A percentile compares a stretch with the other conserved stretches of the same genome.
Evolutionary conservation across 2,113 vertebrate species (phyloP).

Genomic region (Gallinago paraguaiae): DNA sequence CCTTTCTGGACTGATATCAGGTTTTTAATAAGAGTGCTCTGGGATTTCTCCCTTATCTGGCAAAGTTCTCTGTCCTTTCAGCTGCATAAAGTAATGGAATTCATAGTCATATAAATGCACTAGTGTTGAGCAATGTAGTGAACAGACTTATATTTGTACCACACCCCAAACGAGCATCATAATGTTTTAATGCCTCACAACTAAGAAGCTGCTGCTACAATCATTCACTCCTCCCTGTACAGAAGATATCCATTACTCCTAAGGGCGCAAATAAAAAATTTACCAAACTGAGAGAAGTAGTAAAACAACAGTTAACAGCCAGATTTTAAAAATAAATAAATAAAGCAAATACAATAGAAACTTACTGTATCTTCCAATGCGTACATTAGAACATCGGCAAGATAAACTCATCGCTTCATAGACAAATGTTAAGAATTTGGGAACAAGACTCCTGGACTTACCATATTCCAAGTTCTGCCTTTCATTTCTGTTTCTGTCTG

Average conservation of each 20-base stretch:
- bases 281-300: slow-evolving; percentile 36
- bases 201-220: slow-evolving; percentile 46
- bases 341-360: neutral
- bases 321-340: neutral
- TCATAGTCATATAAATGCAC: slow-evolving; percentile 44
- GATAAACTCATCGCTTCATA: neutral
- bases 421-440: neutral
- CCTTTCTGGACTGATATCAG: slow-evolving; percentile 13
- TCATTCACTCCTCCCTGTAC: neutral
- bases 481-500: neutral
- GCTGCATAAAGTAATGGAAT: slow-evolving; percentile 36
- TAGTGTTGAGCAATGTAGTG: neutral
- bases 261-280: slow-evolving; percentile 46
- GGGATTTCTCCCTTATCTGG: slow-evolving; percentile 10
- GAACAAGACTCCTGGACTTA: neutral
- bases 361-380: neutral
- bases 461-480: rapidly evolving
- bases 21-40: slow-evolving; percentile 27
- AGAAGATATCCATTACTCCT: slow-evolving; percentile 26
- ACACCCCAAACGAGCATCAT: neutral
- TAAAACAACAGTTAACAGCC: slow-evolving; percentile 26
- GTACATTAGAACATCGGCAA: neutral
- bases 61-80: neutral
- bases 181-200: slow-evolving; percentile 43
- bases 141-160: slow-evolving; percentile 50